Conservation (phyloP, 2,797 vertebrate genomes). For the Propithecus deckenii region DNA sequence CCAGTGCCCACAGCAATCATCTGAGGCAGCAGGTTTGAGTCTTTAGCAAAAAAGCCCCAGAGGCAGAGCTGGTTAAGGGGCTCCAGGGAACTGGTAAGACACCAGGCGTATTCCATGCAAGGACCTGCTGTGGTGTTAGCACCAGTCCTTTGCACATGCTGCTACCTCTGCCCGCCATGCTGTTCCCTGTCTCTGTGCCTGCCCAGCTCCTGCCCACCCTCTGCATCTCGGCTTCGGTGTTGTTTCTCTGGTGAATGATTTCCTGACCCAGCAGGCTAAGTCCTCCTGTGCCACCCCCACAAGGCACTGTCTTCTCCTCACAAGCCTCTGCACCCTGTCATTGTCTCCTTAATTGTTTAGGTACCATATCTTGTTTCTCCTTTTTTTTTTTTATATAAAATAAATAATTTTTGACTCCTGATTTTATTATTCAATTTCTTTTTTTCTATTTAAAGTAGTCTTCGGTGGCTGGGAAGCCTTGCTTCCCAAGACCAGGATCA, state of each 20-base stretch:
- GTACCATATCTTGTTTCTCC: not conserved
- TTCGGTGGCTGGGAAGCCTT: conserved; percentile 78
- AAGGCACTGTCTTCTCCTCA: not conserved
- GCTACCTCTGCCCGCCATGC: accelerated
- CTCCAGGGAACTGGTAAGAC: not conserved
- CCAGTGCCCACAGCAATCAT: no score
- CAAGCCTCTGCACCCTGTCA: not conserved
- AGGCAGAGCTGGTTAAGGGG: not conserved
- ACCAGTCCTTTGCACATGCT: accelerated
- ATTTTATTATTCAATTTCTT: conserved; percentile 84
- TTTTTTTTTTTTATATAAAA: no score
- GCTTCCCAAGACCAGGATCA: conserved; percentile 81
- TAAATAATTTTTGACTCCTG: conserved; percentile 81
- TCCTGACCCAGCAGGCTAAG: not conserved
- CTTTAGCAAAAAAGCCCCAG: not conserved
- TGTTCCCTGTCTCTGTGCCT: not conserved
- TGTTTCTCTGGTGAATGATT: not conserved
- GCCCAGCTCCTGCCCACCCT: not conserved
- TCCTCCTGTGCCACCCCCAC: not conserved
- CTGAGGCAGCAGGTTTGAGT: no score
- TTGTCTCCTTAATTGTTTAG: not conserved
- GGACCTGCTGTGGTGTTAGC: not conserved
- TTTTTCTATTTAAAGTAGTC: conserved; percentile 79
- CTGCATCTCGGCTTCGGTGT: not conserved
- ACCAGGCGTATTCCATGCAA: accelerated